phyloP scores from a whole-genome alignment of 2,888 invertebrate genomes.

The Ceriagrion tenellum region DNA sequence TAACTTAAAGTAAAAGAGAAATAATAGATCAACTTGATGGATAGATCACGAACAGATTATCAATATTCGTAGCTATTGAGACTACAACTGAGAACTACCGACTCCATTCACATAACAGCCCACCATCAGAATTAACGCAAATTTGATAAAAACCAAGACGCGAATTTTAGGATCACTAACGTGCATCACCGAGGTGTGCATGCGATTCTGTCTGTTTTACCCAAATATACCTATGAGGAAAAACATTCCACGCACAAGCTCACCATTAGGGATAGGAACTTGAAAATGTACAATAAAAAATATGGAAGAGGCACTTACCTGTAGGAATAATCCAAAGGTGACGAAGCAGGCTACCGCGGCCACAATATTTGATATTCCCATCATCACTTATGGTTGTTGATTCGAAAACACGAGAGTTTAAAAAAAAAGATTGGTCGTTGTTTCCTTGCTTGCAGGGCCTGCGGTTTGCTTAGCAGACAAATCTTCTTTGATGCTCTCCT shows the following conservation, averaged over 20 bases:
- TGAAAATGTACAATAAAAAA: neutral
- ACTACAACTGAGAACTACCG: too few relatives aligned
- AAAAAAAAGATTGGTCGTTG: neutral
- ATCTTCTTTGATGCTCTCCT: neutral
- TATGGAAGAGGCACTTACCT: conserved; percentile 33
- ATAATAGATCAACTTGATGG: too few relatives aligned
- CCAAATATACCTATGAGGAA: neutral
- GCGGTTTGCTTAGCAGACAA: neutral
- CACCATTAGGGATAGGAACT: neutral
- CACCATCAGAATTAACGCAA: neutral
- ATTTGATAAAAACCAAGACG: too few relatives aligned
- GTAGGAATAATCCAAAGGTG: conserved; percentile 61
- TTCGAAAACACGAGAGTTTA: conserved; percentile 43
- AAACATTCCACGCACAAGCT: neutral
- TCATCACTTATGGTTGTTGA: conserved; percentile 61
- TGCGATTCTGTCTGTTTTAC: neutral
- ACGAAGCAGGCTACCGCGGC: conserved; percentile 48
- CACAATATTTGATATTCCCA: conserved; percentile 59
- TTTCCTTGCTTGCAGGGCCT: neutral
- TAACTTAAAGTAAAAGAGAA: too few relatives aligned
- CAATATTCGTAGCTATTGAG: too few relatives aligned
- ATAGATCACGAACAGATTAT: too few relatives aligned
- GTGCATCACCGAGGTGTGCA: neutral
- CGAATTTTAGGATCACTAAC: neutral
- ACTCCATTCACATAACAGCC: too few relatives aligned